Evolutionary conservation across 1,140 invertebrate species (phyloP).

Genomic region (Eriocheir sinensis): DNA sequence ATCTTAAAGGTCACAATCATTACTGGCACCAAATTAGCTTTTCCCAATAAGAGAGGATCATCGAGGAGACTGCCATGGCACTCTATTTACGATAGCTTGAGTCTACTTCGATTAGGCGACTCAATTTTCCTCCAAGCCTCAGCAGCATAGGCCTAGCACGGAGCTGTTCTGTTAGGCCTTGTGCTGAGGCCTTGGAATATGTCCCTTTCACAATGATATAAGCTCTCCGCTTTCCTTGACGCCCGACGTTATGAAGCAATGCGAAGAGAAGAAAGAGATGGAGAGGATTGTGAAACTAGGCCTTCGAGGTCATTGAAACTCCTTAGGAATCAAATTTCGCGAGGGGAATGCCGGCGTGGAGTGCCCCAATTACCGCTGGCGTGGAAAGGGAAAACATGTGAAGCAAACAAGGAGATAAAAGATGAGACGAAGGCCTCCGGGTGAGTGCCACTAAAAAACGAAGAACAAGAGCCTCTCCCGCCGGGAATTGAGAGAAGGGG

Average conservation of each 20-base stretch:
- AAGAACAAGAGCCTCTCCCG: conserved; percentile 20
- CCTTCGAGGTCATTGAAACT: neutral
- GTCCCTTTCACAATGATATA: neutral
- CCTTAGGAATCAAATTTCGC: neutral
- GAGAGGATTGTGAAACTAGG: neutral
- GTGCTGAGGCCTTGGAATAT: neutral
- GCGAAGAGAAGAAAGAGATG: neutral
- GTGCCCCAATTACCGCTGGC: neutral
- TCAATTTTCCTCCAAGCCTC: neutral
- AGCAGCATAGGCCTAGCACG: neutral
- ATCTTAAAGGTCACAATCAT: neutral
- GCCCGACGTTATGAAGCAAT: neutral
- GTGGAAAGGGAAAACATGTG: neutral
- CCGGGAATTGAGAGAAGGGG: neutral
- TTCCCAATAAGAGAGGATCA: neutral
- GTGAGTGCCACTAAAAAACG: conserved; percentile 3
- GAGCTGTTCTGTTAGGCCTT: neutral
- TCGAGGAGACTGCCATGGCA: neutral
- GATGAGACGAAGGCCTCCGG: neutral
- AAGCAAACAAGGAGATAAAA: conserved; percentile 25
- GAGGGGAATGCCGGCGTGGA: neutral
- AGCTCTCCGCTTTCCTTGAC: neutral
- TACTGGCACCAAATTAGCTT: neutral
- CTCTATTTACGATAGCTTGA: neutral
- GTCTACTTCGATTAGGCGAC: neutral